A percentile compares a stretch with the other conserved stretches of the same genome.
phyloP scores from a whole-genome alignment of 2,888 invertebrate genomes.

The Beris morrisii region DNA sequence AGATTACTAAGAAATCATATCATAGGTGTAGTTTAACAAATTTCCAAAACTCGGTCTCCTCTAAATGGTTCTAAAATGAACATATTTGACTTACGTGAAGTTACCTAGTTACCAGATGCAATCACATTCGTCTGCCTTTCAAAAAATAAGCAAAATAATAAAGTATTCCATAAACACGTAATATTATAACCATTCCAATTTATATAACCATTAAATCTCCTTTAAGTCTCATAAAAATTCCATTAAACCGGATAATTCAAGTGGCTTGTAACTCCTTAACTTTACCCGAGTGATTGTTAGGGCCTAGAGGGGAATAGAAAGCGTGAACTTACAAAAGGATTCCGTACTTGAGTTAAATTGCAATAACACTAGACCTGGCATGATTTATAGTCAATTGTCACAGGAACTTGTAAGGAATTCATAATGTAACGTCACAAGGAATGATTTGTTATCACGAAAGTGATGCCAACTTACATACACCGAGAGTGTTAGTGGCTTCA shows the following conservation, averaged over 20 bases:
- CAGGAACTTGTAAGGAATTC: constrained; percentile 33
- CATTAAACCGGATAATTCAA: constrained; percentile 31
- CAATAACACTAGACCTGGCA: constrained; percentile 17
- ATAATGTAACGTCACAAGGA: constrained; percentile 27
- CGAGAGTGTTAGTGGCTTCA: too few species aligned
- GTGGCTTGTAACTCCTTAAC: constrained; percentile 12
- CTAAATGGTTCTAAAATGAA: too few species aligned
- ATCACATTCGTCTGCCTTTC: too few species aligned
- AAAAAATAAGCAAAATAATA: too few species aligned
- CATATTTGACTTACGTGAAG: too few species aligned
- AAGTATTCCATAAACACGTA: too few species aligned
- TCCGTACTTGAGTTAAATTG: constrained; percentile 23
- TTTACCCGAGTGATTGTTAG: not conserved
- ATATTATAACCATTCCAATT: constrained; percentile 18
- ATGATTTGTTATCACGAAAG: constrained; percentile 32
- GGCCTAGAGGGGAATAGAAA: not conserved
- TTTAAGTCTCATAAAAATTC: constrained; percentile 29
- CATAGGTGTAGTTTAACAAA: too few species aligned
- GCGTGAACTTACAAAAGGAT: constrained; percentile 12
- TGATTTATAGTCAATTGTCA: constrained; percentile 37
- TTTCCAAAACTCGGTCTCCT: too few species aligned
- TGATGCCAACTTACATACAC: constrained; percentile 6
- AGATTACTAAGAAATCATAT: too few species aligned
- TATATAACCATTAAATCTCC: constrained; percentile 29
- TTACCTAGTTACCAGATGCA: too few species aligned